These are phyloP conservation scores for Tryphoninae sp. DNA, from an alignment of 2,888 invertebrate genomes.

Conservation along the genomic window DNA sequence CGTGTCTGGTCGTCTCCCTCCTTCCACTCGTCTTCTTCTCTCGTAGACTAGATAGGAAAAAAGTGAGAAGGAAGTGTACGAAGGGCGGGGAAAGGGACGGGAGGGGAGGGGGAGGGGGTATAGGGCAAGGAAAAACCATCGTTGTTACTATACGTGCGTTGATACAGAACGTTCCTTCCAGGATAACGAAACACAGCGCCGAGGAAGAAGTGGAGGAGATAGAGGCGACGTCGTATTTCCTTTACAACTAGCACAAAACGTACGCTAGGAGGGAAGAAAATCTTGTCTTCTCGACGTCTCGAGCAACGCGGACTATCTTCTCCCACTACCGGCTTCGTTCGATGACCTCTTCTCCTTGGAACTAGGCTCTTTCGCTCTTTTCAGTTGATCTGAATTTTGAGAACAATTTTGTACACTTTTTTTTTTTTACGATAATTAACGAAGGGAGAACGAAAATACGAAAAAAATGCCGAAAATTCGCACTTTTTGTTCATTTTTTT, in stretches of 20 bases:
- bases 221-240: slow-evolving; percentile 47
- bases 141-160: slow-evolving; percentile 30
- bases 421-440: background rate
- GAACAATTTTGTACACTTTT: background rate
- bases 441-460: too few relatives aligned
- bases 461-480: too few relatives aligned
- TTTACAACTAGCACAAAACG: slow-evolving; percentile 49
- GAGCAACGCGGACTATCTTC: slow-evolving; percentile 10
- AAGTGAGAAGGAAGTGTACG: slow-evolving; percentile 8
- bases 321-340: slow-evolving; percentile 4
- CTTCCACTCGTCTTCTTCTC: slow-evolving; percentile 59
- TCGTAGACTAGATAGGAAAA: slow-evolving; percentile 58
- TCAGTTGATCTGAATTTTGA: background rate
- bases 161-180: slow-evolving; percentile 25
- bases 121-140: slow-evolving; percentile 32
- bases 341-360: slow-evolving; percentile 34
- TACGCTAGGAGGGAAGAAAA: slow-evolving; percentile 39
- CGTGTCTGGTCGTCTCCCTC: slow-evolving; percentile 63
- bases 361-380: background rate
- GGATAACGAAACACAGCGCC: slow-evolving; percentile 47
- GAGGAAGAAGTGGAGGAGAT: slow-evolving; percentile 24
- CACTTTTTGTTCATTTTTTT: too few relatives aligned
- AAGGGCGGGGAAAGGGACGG: too few relatives aligned
- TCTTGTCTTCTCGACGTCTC: slow-evolving; percentile 45
- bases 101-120: slow-evolving; percentile 13